phyloP scores from a whole-genome alignment of 2,888 invertebrate genomes.

The Euspilapteryx auroguttella region DNA sequence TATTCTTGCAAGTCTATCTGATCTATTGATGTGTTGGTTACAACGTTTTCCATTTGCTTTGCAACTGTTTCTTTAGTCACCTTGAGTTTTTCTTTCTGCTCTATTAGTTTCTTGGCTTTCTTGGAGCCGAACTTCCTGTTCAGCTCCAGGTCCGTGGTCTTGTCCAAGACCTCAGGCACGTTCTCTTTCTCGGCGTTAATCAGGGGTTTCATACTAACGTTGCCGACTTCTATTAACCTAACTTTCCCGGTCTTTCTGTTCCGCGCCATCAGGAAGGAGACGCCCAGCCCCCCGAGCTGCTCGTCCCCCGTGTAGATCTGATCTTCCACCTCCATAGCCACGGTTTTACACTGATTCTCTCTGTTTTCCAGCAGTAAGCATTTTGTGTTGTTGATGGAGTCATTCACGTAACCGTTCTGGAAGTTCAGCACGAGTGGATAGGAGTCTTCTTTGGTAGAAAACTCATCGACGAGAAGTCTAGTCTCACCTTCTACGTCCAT shows the following conservation, averaged over 20 bases:
- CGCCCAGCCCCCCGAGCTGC: slow-evolving; percentile 19
- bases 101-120: slow-evolving; percentile 57
- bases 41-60: slow-evolving; percentile 59
- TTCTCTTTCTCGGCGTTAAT: slow-evolving; percentile 15
- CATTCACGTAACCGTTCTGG: slow-evolving; percentile 33
- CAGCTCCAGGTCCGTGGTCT: slow-evolving; percentile 35
- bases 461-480: slow-evolving; percentile 26
- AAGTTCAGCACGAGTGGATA: slow-evolving; percentile 28
- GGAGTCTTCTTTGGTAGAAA: slow-evolving; percentile 17
- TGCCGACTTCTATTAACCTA: slow-evolving; percentile 24
- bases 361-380: slow-evolving; percentile 20
- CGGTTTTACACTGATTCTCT: slow-evolving; percentile 14
- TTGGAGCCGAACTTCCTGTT: slow-evolving; percentile 69
- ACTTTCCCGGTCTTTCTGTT: slow-evolving; percentile 35
- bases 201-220: slow-evolving; percentile 18
- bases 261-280: slow-evolving; percentile 25
- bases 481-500: too few relatives aligned
- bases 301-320: slow-evolving; percentile 33
- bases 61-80: slow-evolving; percentile 59
- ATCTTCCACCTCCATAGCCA: slow-evolving; percentile 19
- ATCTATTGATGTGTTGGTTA: slow-evolving; percentile 26
- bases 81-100: slow-evolving; percentile 62
- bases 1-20: slow-evolving; percentile 30
- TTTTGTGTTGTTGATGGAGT: slow-evolving; percentile 16
- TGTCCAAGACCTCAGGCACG: slow-evolving; percentile 13